Percentiles rank a stretch among this genome's conserved stretches.
phyloP scores from a whole-genome alignment of 2,888 invertebrate genomes.

The Phengaris arion region DNA sequence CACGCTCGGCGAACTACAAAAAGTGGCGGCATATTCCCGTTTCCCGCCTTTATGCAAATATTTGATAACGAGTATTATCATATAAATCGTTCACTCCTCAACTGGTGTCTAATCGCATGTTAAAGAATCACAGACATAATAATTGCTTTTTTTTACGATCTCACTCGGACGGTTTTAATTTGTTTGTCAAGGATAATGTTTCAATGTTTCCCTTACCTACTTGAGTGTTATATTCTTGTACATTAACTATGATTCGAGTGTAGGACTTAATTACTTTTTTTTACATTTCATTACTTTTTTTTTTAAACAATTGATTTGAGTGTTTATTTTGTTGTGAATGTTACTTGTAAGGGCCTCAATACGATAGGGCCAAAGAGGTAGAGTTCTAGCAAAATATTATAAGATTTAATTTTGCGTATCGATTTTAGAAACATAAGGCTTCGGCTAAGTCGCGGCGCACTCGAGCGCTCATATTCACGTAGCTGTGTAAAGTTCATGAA shows the following conservation, averaged over 20 bases:
- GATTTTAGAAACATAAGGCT: slow-evolving; percentile 26
- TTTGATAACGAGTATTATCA: slow-evolving; percentile 53
- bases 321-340: not conserved
- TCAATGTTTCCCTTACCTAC: slow-evolving; percentile 18
- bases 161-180: slow-evolving; percentile 36
- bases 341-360: not conserved
- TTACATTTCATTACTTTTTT: not conserved
- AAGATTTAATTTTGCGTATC: slow-evolving; percentile 14
- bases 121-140: slow-evolving; percentile 57
- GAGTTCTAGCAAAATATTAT: not conserved
- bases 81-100: slow-evolving; percentile 63
- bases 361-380: not conserved
- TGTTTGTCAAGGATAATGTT: slow-evolving; percentile 19
- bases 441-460: slow-evolving; percentile 31
- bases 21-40: slow-evolving; percentile 30
- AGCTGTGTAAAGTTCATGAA: slow-evolving; percentile 61
- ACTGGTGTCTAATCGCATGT: slow-evolving; percentile 65
- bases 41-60: slow-evolving; percentile 37
- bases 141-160: slow-evolving; percentile 60
- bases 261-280: no score
- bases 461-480: slow-evolving; percentile 48
- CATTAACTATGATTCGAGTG: not conserved
- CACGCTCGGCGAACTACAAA: slow-evolving; percentile 19
- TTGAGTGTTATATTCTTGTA: not conserved
- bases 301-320: no score